Base-by-base conservation (phyloP, 2,888 invertebrate species). In the Choristoneura rosaceana region DNA sequence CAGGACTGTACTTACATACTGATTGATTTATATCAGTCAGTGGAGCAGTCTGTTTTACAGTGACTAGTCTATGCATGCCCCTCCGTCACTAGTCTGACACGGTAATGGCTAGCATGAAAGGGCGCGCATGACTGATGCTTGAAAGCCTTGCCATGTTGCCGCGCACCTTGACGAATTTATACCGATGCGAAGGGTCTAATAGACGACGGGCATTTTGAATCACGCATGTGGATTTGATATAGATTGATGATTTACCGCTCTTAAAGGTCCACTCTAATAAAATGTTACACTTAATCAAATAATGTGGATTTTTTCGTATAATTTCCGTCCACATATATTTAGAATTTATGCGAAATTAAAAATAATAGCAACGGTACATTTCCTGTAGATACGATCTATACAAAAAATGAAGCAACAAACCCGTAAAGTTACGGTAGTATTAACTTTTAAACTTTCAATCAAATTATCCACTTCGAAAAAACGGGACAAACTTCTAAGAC, bases 21-120 rank as follows among this genome's bases (percentile, higher is more conserved):
- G 4, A n/a, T 47, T 1, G 4, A n/a, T 47, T 25, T 25, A 4
- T 12, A 3, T n/a, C n/a, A 5, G 10, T 4, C 25, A 55, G 12
- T 25, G 0, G 12, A 25, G 10, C 55, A 55, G 17, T 55, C 25
- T 55, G 25, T 10, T 71, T 68, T 63, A 34, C 15, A 43, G 15
- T 63, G 25, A 50, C 73, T 63, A 17, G 73, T 76, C 80, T 81
- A 80, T 66, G 82, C 84, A 83, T 62, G 75, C 81, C 85, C 81
- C 77, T 71, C 73, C 65, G 66, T 74, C 74, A 66, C 70, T 64
- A 91, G 79, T 87, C 89, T 92, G 93, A 93, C 91, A 90, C 88
- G 88, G 85, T 90, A 93, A 93, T 92, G 92, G 91, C 85, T 87
- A 91, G 90, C 92, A 90, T 90, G 91, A 91, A 87, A 89, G 85